Evolutionary conservation across 2,888 invertebrate genomes (phyloP).

Genomic region (Orchesellides sinensis): DNA sequence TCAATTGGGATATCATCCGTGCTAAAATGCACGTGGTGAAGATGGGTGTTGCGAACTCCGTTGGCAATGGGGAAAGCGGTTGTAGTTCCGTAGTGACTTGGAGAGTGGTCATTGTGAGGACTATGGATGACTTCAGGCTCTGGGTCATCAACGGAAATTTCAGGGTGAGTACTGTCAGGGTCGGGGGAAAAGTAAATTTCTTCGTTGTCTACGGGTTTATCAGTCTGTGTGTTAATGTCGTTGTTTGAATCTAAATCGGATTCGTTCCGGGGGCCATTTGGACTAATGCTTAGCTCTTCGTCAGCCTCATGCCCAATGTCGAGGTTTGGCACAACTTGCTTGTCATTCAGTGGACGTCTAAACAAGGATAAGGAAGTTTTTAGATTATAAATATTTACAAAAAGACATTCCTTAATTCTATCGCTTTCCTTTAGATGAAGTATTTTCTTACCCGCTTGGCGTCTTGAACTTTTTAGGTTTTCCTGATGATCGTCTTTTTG

Average conservation of each 20-base stretch:
- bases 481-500: constrained; percentile 41
- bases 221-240: constrained; percentile 44
- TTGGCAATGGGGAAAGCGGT: constrained; percentile 56
- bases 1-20: constrained; percentile 20
- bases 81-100: constrained; percentile 52
- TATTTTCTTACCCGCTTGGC: constrained; percentile 52
- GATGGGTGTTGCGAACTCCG: constrained; percentile 26
- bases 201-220: constrained; percentile 55
- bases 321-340: constrained; percentile 64
- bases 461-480: constrained; percentile 66
- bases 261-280: constrained; percentile 67
- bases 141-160: too few relatives aligned
- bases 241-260: constrained; percentile 65
- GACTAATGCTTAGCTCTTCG: constrained; percentile 74
- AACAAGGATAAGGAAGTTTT: neutral
- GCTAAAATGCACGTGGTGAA: constrained; percentile 59
- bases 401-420: neutral
- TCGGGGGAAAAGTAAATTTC: constrained; percentile 66
- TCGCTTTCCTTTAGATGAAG: neutral
- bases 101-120: neutral
- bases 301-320: constrained; percentile 73
- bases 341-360: constrained; percentile 65
- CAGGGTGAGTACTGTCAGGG: constrained; percentile 29
- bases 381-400: neutral
- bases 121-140: too few relatives aligned